Evolutionary conservation across 2,888 invertebrate species (phyloP).

Genomic region (Flabesymbios commensalis): DNA sequence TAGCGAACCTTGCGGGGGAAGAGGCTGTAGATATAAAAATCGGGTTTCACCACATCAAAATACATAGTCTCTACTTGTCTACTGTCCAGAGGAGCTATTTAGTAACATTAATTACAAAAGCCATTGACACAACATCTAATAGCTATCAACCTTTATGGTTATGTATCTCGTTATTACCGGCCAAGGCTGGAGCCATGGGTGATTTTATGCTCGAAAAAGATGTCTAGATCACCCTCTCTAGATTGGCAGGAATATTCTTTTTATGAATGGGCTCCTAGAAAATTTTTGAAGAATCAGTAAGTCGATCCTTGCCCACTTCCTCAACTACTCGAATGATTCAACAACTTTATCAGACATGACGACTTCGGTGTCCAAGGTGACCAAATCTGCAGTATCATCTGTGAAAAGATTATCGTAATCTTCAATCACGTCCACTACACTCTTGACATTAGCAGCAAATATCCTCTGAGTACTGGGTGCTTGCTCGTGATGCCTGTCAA

Average conservation of each 20-base stretch:
- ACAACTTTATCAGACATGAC: neutral
- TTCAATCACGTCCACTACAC: constrained; percentile 16
- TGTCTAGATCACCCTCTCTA: neutral
- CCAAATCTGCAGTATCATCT: neutral
- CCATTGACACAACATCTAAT: too few species aligned
- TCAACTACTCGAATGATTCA: neutral
- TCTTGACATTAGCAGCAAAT: constrained; percentile 16
- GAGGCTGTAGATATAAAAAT: too few species aligned
- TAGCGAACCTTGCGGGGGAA: too few species aligned
- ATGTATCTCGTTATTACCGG: neutral
- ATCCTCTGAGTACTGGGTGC: constrained; percentile 17
- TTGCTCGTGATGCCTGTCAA: constrained; percentile 20
- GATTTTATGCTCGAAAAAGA: neutral
- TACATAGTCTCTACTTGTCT: too few species aligned
- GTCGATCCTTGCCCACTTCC: neutral
- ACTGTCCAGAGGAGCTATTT: too few species aligned
- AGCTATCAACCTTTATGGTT: too few species aligned
- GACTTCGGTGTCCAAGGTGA: neutral
- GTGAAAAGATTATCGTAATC: constrained; percentile 21
- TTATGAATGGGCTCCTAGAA: neutral
- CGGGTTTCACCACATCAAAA: too few species aligned
- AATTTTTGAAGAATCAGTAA: neutral
- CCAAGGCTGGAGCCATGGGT: neutral
- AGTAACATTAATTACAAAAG: too few species aligned
- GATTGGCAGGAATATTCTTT: neutral